Base-by-base conservation (phyloP, 92 coral and sea anemone genomes). In the Bergia puertoricense region DNA sequence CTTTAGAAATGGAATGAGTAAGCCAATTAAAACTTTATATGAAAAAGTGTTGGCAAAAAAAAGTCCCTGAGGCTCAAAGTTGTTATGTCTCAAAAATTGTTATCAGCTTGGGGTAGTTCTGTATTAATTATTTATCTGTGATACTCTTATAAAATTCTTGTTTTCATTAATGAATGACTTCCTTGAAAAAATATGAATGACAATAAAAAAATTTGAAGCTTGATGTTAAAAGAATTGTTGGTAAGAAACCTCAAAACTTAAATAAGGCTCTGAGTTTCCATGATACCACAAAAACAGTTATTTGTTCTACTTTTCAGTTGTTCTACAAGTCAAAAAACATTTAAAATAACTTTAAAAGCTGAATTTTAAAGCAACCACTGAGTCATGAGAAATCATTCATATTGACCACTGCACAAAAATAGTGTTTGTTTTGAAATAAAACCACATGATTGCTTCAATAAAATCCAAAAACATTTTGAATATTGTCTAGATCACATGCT, bases 121-220 rank as follows among this genome's bases (percentile, higher is more conserved):
- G 14, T 5, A 84, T 84, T 48, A 48, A 84, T 8, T 46, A 72
- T 84, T 84, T 30, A 84, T 71, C 48, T 69, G 44, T n/a, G 75
- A 36, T 50, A 23, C 78, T 30, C 87, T 69, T 68, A 20, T 46
- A 14, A 83, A 84, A n/a, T 43, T 67, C 9, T 66, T 40, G 10
- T 44, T 30, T 43, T n/a, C 0, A 43, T 18, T 18, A 44, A 41
- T 68, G 9, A 42, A 82, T 67, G 46, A 50, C 14, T 37, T 36
- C 79, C 44, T 13, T 44, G 22, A 69, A 46, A 45, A 83, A n/a
- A 23, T 43, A 54, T 54, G 48, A 72, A 69, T 46, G 46, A 46
- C 40, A 46, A 23, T 14, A 66, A 15, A 79, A 78, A 37, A 62
- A 20, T 14, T 3, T 62, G 30, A 62, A 62, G 20, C 30, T 30